Evolutionary conservation across 2,113 vertebrate species (phyloP).

Genomic region (Gambusia affinis): DNA sequence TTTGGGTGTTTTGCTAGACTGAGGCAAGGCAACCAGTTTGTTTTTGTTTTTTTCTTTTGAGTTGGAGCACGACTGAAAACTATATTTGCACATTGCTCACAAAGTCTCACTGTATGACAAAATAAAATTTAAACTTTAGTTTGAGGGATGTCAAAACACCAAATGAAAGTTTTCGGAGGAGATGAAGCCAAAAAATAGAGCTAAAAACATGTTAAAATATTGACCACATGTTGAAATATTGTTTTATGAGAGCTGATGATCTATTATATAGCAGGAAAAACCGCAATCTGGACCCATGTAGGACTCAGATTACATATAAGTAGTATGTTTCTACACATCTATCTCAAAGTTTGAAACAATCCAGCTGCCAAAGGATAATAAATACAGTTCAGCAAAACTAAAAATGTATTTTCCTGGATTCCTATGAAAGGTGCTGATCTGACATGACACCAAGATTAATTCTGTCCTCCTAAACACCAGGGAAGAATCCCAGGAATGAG

Average conservation of each 20-base stretch:
- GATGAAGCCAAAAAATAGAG: neutral
- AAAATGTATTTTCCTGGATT: no score
- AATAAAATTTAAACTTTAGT: neutral
- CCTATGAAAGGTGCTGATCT: neutral
- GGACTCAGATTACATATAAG: neutral
- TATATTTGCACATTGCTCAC: neutral
- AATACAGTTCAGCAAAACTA: neutral
- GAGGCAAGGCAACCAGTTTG: no score
- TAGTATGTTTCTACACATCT: neutral
- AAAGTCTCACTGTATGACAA: neutral
- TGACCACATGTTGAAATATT: neutral
- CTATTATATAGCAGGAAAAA: neutral
- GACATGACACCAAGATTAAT: conserved; percentile 42
- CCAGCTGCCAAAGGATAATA: neutral
- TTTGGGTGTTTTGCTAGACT: neutral
- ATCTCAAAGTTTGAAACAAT: neutral
- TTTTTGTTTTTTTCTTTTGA: neutral
- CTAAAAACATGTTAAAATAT: neutral
- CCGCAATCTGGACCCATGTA: neutral
- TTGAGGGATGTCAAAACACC: neutral
- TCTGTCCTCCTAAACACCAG: conserved; percentile 50
- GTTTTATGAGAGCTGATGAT: neutral
- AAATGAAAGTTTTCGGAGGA: neutral
- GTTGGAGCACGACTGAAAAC: neutral
- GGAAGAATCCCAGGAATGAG: conserved; percentile 59